A percentile compares a stretch with the other conserved stretches of the same genome.
phyloP scores from a whole-genome alignment of 2,888 invertebrate species.

The Eupithecia dodoneata region DNA sequence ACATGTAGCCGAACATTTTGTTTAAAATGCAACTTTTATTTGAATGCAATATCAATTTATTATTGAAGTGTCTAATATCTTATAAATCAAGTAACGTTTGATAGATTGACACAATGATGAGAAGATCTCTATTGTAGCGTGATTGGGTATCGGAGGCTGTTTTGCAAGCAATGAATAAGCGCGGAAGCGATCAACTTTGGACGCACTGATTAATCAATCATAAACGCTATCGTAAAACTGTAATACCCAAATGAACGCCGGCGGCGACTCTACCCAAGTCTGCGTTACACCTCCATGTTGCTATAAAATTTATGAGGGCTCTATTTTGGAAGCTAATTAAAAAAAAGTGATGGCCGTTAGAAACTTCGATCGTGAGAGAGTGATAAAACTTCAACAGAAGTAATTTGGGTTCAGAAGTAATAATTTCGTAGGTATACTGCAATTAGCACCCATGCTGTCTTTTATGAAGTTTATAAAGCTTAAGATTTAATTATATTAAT shows the following conservation, averaged over 20 bases:
- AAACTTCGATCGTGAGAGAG: slow-evolving; percentile 76
- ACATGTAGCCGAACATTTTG: background rate
- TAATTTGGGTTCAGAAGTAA: slow-evolving; percentile 50
- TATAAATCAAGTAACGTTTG: background rate
- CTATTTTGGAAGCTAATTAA: slow-evolving; percentile 81
- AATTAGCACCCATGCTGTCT: slow-evolving; percentile 48
- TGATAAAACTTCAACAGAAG: slow-evolving; percentile 69
- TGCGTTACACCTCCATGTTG: slow-evolving; percentile 67
- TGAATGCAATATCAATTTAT: background rate
- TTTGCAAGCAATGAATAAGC: slow-evolving; percentile 69
- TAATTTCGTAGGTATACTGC: slow-evolving; percentile 47
- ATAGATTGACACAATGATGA: background rate
- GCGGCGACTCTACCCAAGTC: slow-evolving; percentile 47
- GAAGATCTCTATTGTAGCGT: background rate
- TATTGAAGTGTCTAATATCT: background rate
- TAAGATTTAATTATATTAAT: slow-evolving; percentile 40
- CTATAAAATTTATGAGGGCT: slow-evolving; percentile 79
- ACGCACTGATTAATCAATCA: slow-evolving; percentile 75
- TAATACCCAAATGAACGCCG: slow-evolving; percentile 65
- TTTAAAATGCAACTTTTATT: background rate
- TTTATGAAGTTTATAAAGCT: slow-evolving; percentile 39
- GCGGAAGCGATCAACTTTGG: slow-evolving; percentile 72
- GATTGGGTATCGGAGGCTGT: slow-evolving; percentile 44
- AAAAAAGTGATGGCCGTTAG: slow-evolving; percentile 74
- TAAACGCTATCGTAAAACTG: slow-evolving; percentile 70